Conservation (phyloP, 2,113 vertebrate species). For the Porphyrio hochstetteri region DNA sequence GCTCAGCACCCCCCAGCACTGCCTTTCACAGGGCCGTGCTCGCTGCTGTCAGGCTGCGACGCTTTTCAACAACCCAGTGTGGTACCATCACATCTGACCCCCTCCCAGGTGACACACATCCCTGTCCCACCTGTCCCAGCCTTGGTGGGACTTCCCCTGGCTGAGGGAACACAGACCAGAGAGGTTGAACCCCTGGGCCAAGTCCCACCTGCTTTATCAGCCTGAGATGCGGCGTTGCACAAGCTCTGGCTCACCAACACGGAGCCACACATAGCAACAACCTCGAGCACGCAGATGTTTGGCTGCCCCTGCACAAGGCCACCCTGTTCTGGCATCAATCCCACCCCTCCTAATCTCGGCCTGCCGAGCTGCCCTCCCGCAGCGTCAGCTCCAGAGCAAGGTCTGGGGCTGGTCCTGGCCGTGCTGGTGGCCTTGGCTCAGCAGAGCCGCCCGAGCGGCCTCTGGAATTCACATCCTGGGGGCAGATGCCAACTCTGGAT, state of each 20-base stretch:
- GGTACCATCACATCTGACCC: rapidly evolving
- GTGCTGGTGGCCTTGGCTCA: rapidly evolving
- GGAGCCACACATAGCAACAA: rapidly evolving
- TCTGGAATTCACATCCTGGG: rapidly evolving
- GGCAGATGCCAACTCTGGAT: not conserved
- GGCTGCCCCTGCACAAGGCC: not conserved
- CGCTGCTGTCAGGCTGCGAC: rapidly evolving
- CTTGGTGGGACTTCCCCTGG: rapidly evolving
- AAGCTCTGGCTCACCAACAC: not conserved
- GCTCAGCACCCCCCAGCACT: too few species aligned
- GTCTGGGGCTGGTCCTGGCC: rapidly evolving
- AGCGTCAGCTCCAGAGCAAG: not conserved
- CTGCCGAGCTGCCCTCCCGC: rapidly evolving
- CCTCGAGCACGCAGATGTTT: not conserved
- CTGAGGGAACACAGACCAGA: rapidly evolving
- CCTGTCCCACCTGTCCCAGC: not conserved
- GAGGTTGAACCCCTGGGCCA: not conserved
- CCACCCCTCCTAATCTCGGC: not conserved
- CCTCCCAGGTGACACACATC: not conserved
- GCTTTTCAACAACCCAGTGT: not conserved
- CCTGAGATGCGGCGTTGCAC: not conserved
- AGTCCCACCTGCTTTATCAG: not conserved
- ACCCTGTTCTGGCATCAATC: not conserved
- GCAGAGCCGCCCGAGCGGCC: not conserved
- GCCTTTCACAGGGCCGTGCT: not conserved